phyloP scores from a whole-genome alignment of 2,888 invertebrate genomes.

The Acleris holmiana region DNA sequence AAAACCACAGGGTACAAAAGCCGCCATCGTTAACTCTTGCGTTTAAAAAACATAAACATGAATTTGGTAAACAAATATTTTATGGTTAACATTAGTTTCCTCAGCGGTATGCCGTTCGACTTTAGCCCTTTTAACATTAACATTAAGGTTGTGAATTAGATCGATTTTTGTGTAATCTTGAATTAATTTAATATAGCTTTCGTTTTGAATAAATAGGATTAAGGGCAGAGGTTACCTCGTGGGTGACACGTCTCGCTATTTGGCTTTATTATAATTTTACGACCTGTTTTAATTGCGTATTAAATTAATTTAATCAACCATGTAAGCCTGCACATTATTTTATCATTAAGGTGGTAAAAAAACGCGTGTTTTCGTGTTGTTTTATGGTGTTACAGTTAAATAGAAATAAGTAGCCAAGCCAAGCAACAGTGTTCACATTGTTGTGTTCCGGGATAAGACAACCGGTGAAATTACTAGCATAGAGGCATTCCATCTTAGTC shows the following conservation, averaged over 20 bases:
- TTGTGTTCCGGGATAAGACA: no score
- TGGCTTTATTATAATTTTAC: slow-evolving; percentile 34
- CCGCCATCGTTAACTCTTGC: not conserved
- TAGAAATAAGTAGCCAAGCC: no score
- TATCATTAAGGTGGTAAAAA: slow-evolving; percentile 4
- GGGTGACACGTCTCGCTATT: slow-evolving; percentile 32
- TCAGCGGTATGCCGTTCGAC: not conserved
- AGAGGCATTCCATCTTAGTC: no score
- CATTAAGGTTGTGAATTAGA: not conserved
- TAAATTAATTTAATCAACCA: slow-evolving; percentile 28
- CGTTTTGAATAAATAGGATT: slow-evolving; percentile 33
- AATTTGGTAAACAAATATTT: slow-evolving; percentile 29
- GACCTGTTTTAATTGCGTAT: slow-evolving; percentile 23
- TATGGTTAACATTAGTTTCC: slow-evolving; percentile 18
- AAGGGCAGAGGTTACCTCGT: slow-evolving; percentile 30
- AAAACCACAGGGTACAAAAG: no score
- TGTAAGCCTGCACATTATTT: slow-evolving; percentile 4
- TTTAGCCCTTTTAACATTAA: not conserved
- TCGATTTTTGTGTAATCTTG: slow-evolving; percentile 14
- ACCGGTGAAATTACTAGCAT: no score
- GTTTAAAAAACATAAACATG: slow-evolving; percentile 16
- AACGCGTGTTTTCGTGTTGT: not conserved
- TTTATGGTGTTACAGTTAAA: not conserved
- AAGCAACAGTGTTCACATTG: no score
- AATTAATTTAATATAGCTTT: slow-evolving; percentile 32